Base-by-base conservation (phyloP, 2,113 vertebrate genomes). In the Cygnus atratus region DNA sequence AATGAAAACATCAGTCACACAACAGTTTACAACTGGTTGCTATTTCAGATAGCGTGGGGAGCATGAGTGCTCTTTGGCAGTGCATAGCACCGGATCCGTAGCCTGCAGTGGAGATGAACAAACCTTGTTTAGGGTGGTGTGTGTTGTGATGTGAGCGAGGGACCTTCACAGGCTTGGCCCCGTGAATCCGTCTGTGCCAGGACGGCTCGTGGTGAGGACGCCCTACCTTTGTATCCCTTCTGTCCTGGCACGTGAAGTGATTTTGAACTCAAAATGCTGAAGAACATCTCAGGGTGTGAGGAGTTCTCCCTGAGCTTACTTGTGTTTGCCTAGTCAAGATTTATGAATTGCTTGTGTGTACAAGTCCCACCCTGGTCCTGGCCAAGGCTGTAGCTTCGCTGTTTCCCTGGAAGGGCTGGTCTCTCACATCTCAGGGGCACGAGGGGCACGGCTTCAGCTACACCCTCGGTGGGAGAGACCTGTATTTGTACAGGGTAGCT, bases 111-210 rank as follows among this genome's bases (percentile, higher is more conserved):
- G 54, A n/a, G 55, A 31, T 1, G 4, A 62, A 29, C 72, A 22
- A 54, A 31, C 37, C 9, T 33, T 50, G 19, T 22, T 41, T 4
- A 21, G 16, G 6, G 19, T 5, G 1, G 6, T 33, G 25, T n/a
- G 15, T 5, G 0, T 6, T 67, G 43, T 39, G 65, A 9, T 43
- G 25, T 0, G 0, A 94, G 58, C n/a, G 67, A 2, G 3, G 18
- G 44, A 24, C 39, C 62, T 88, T n/a, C 76, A 58, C 41, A 59
- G 43, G 29, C 66, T 76, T 2, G 0, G 2, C 78, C 54, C 37
- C 7, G 4, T 4, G 26, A 54, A 6, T 66, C 68, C 5, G 4
- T 0, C 37, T 58, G 67, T 0, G 0, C 33, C 28, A 43, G 62
- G 35, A 54, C 13, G 62, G n/a, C 41, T 84, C 37, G 65, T 59